Evolutionary conservation across 1,140 invertebrate genomes (phyloP).

Genomic region (Caenorhabditis latens): DNA sequence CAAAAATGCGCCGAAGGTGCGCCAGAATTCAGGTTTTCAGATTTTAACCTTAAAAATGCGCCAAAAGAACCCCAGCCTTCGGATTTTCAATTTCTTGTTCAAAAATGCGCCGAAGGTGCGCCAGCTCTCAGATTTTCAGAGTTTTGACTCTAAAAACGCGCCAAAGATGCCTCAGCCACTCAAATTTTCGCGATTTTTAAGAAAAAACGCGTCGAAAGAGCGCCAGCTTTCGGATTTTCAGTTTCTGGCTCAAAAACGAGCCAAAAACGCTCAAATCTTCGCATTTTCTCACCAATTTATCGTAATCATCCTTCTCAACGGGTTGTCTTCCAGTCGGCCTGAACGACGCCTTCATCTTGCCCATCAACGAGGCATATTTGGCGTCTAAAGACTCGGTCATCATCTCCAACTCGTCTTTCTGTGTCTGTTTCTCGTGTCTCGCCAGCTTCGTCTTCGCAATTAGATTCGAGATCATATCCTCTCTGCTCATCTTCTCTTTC

Average conservation of each 20-base stretch:
- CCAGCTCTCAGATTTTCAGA: no score
- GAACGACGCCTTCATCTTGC: constrained; percentile 16
- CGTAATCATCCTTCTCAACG: constrained; percentile 63
- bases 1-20: no score
- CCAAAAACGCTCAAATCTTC: background rate
- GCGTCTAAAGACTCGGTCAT: constrained; percentile 65
- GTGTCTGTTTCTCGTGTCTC: constrained; percentile 63
- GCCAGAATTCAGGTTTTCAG: no score
- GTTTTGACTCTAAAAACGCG: no score
- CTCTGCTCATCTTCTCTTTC: constrained; percentile 53
- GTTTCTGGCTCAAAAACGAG: background rate
- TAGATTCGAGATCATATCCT: constrained; percentile 67
- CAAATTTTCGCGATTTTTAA: no score
- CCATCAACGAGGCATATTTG: constrained; percentile 57
- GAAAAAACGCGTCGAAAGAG: no score
- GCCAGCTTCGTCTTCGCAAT: constrained; percentile 65
- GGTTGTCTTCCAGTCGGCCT: constrained; percentile 58
- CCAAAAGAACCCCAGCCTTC: no score
- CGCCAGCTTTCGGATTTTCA: no score
- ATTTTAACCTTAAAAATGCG: no score
- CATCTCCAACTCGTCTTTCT: constrained; percentile 61
- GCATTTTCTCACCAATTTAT: constrained; percentile 57
- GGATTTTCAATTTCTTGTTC: no score
- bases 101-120: no score
- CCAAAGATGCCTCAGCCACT: no score